Evolutionary conservation across 2,888 invertebrate species (phyloP), one percentile per base, ranked within the genome.

Genomic region (Sussaba pulchella): DNA sequence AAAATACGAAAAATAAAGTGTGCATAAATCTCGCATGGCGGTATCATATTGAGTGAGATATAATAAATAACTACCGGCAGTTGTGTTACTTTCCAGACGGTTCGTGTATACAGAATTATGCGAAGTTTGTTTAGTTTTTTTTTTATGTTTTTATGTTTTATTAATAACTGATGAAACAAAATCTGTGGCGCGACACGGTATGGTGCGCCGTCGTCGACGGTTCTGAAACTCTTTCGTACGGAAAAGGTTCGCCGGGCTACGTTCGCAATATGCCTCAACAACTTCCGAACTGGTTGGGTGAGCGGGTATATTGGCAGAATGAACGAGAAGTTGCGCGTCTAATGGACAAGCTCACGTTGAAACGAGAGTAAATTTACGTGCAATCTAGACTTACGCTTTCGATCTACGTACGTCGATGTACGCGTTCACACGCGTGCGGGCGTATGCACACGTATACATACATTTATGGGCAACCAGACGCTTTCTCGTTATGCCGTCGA

Each of bases 401-500:
- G 8, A 31, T 54, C 54, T 31, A 54, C 26, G 24, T 5, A 31
- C 14, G 14, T 54, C 19, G 47, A 19, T 3, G 26, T 31, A 54
- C 26, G 26, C 14, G 26, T n/a, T 26, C 14, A 14, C n/a, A 31
- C 31, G 9, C 1, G 31, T 6, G 6, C 6, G 6, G 4, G 6
- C 31, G 31, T 6, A 54, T n/a, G 14, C 31, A 14, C n/a, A 31
- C 31, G 14, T 8, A 14, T 14, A 54, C 31, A 31, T 14, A n/a
- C n/a, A 52, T n/a, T 24, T n/a, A 26, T 5, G 24, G 10, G 24
- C 52, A 52, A n/a, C 5, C 14, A 54, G 6, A 14, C 26, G n/a
- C 54, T 31, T 66, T 36, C 47, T 21, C 66, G 59, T 59, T 36
- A 43, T 75, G 64, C 50, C 70, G 41, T 50, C 74, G 74, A 79